Conservation (phyloP, 2,797 vertebrate genomes). For the Peromyscus eremicus region DNA sequence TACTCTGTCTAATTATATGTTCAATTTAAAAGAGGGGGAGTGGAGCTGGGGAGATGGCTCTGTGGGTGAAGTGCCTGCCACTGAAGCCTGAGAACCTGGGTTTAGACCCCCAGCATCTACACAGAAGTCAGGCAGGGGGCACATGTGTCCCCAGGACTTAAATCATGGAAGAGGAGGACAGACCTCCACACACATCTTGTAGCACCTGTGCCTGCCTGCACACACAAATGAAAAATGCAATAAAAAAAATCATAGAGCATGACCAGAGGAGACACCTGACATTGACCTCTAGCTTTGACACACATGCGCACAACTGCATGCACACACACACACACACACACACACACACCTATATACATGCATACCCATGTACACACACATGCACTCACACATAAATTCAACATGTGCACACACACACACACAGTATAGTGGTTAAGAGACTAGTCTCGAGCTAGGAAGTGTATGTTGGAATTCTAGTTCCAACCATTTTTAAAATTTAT, state of each 20-base stretch:
- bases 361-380: not conserved
- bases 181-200: not conserved
- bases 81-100: not conserved
- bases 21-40: too few relatives aligned
- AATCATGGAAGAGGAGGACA: too few relatives aligned
- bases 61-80: too few relatives aligned
- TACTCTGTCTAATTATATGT: too few relatives aligned
- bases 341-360: too few relatives aligned
- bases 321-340: too few relatives aligned
- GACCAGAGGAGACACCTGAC: not conserved
- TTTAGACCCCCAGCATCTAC: too few relatives aligned
- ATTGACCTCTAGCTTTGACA: too few relatives aligned
- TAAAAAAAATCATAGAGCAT: not conserved
- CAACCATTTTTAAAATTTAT: too few relatives aligned
- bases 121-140: too few relatives aligned
- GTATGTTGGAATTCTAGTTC: conserved; percentile 15
- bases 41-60: not conserved
- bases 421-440: not conserved
- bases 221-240: not conserved
- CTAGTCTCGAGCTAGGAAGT: not conserved
- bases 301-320: not conserved
- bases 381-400: too few relatives aligned
- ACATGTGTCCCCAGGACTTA: not conserved
- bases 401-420: too few relatives aligned
- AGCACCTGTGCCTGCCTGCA: not conserved